Base-by-base conservation (phyloP, 64 coral and sea anemone species). In the Stichodactyla helianthus region DNA sequence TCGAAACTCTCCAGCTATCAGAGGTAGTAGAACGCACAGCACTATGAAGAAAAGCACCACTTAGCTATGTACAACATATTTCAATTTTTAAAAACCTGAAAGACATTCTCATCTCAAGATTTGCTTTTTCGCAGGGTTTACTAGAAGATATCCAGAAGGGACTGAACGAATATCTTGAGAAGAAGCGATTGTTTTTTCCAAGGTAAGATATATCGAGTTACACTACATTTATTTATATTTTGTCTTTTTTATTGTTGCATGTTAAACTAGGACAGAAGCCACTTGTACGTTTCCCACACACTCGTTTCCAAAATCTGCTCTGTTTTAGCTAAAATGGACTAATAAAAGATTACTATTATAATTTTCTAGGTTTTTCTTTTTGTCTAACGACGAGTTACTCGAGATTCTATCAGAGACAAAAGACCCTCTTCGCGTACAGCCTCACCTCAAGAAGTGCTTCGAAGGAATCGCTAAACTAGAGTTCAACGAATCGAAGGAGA, bases 371-470 rank as follows among this genome's bases (percentile, higher is more conserved):
- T 98, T 98, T 68, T 98, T 98, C 93, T 98, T 98, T 79, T 77
- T 98, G 11, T 98, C 95, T 44, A 98, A 98, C 70, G 95, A 98
- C 35, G 95, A 98, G 76, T 67, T 98, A 15, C 85, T 98, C 18
- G 95, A 98, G 80, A 98, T 98, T 54, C 80, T 98, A 74, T 98
- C 96, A 7, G 96, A 98, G 84, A 98, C 96, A 5, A 98, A 98
- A 86, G 96, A 98, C 77, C 96, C 96, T 11, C 85, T 95, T 44
- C 93, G 96, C 23, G 96, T 99, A 51, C 96, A 99, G 55, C 96
- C 96, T 17, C 96, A 99, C 81, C 88, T 99, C 1, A 99, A 99
- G 88, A 99, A 99, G 63, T 99, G 96, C 90, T 99, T 99, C 67
- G 96, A 99, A 52, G 96, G 96, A 9, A 99, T 99, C 15, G 93